Percentiles rank a stretch among this genome's conserved stretches.
Evolutionary conservation across 2,113 vertebrate species (phyloP).

Genomic region (Dicerorhinus sumatrensis): DNA sequence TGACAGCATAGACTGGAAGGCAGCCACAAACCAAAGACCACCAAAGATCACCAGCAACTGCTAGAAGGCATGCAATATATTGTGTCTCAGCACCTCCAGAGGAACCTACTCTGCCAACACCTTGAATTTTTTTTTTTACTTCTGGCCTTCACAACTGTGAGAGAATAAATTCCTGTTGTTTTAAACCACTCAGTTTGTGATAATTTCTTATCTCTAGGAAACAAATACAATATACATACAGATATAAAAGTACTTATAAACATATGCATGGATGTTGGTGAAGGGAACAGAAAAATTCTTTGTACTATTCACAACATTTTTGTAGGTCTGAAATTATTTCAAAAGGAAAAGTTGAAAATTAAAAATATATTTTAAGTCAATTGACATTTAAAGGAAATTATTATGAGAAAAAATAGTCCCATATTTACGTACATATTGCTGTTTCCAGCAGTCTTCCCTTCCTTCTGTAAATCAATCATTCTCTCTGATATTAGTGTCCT

Average conservation of each 20-base stretch:
- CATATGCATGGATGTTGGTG: not conserved
- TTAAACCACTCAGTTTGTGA: too few relatives aligned
- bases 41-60: not conserved
- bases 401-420: not conserved
- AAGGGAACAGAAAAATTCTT: not conserved
- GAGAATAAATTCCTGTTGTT: too few relatives aligned
- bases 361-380: not conserved
- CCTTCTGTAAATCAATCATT: not conserved
- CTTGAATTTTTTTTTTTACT: not conserved
- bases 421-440: not conserved
- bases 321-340: not conserved
- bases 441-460: not conserved
- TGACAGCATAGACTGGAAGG: not conserved
- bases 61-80: not conserved
- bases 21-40: not conserved
- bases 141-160: too few relatives aligned
- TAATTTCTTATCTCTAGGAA: not conserved
- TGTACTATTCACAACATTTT: not conserved
- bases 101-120: not conserved
- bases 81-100: not conserved
- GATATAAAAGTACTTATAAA: not conserved
- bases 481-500: too few relatives aligned
- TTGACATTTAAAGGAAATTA: not conserved
- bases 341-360: not conserved
- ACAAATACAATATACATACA: not conserved